Conservation (phyloP, 2,888 invertebrate species). For the Clanis bilineata region DNA sequence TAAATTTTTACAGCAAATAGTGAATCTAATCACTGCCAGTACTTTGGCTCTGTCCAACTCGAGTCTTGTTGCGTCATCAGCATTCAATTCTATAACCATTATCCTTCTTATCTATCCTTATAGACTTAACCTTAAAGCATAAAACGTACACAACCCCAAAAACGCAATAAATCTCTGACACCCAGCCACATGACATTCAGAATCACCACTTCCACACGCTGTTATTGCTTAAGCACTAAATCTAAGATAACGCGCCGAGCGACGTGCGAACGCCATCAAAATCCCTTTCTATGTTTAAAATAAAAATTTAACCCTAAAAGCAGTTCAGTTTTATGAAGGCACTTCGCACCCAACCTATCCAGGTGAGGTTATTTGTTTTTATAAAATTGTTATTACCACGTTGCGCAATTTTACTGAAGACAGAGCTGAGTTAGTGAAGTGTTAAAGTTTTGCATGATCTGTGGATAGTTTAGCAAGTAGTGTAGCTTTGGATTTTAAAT, state of each 20-base stretch:
- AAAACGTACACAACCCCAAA: constrained; percentile 23
- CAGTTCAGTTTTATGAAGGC: constrained; percentile 66
- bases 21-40: too few relatives aligned
- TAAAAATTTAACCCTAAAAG: constrained; percentile 78
- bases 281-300: constrained; percentile 81
- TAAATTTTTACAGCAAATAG: too few relatives aligned
- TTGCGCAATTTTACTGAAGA: constrained; percentile 41
- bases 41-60: too few relatives aligned
- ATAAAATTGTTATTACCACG: constrained; percentile 64
- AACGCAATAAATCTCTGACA: constrained; percentile 45
- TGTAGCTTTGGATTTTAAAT: not conserved
- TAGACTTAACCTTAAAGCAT: not conserved
- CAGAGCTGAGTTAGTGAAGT: not conserved
- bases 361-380: constrained; percentile 69
- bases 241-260: constrained; percentile 68
- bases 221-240: constrained; percentile 66
- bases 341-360: constrained; percentile 57
- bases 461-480: not conserved
- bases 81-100: too few relatives aligned
- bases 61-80: too few relatives aligned
- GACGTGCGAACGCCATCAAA: constrained; percentile 75
- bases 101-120: too few relatives aligned
- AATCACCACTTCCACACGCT: constrained; percentile 49
- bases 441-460: not conserved
- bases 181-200: constrained; percentile 40